These are phyloP conservation scores for Cordilura impudica DNA, from an alignment of 2,888 invertebrate species.

Conservation along the genomic window DNA sequence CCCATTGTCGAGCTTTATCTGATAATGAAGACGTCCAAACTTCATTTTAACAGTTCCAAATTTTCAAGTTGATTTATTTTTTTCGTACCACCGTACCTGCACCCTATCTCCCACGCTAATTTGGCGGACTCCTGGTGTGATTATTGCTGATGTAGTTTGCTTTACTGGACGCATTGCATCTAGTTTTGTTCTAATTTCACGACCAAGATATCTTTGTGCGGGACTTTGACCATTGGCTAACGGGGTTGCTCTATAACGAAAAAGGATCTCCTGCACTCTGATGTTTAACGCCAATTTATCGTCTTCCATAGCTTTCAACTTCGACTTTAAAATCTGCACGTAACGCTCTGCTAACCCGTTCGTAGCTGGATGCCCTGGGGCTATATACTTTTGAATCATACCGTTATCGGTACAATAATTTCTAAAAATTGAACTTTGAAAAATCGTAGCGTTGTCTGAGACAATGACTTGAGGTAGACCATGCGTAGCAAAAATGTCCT, in stretches of 20 bases:
- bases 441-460: conserved; percentile 49
- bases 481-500: conserved; percentile 39
- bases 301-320: conserved; percentile 42
- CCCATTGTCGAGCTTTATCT: too few species aligned
- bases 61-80: conserved; percentile 33
- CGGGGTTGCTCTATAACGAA: conserved; percentile 48
- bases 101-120: conserved; percentile 26
- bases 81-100: conserved; percentile 1
- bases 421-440: conserved; percentile 42
- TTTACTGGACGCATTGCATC: conserved; percentile 21
- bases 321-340: conserved; percentile 47
- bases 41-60: too few species aligned
- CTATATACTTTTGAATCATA: conserved; percentile 53
- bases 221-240: conserved; percentile 42
- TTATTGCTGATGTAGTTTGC: not conserved
- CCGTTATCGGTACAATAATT: conserved; percentile 36
- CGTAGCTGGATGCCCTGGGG: conserved; percentile 43
- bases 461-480: conserved; percentile 35
- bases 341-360: conserved; percentile 49
- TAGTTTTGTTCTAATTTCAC: conserved; percentile 26
- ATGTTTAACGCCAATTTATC: conserved; percentile 75
- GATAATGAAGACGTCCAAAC: conserved; percentile 23
- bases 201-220: conserved; percentile 32
- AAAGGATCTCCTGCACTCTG: conserved; percentile 26
- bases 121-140: conserved; percentile 4